These are phyloP conservation scores for Spinus olivaceus DNA, from an alignment of 2,797 vertebrate species.

Conservation along the genomic window DNA sequence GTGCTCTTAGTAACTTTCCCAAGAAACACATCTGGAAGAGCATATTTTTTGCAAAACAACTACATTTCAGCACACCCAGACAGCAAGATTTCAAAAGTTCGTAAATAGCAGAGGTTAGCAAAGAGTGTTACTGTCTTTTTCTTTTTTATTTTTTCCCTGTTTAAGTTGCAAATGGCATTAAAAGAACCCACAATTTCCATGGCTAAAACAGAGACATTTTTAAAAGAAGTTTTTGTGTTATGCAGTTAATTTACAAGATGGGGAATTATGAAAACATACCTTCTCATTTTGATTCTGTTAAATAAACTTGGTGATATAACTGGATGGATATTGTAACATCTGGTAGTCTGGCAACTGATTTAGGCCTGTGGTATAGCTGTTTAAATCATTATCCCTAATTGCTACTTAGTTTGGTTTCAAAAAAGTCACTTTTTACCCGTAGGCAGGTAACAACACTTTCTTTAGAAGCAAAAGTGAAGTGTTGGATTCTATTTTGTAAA, in stretches of 20 bases:
- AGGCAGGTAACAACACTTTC: not conserved
- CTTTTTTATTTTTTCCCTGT: not conserved
- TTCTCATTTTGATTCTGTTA: not conserved
- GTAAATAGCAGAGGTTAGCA: not conserved
- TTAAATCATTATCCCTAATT: not conserved
- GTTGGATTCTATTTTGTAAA: not conserved
- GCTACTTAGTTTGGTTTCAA: not conserved
- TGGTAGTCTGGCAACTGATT: not conserved
- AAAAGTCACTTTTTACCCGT: not conserved
- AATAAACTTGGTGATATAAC: not conserved
- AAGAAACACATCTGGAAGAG: constrained; percentile 41
- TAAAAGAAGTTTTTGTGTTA: not conserved
- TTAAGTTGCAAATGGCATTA: not conserved
- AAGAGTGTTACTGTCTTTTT: not conserved
- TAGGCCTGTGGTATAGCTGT: not conserved
- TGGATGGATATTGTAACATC: not conserved
- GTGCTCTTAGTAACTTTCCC: constrained; percentile 26
- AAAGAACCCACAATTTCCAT: not conserved
- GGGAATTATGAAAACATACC: not conserved
- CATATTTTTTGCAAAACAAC: not conserved
- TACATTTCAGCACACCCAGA: not conserved
- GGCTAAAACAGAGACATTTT: not conserved
- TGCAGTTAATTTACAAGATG: not conserved
- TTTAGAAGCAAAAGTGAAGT: not conserved
- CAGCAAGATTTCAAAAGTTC: not conserved